Evolutionary conservation across 2,113 vertebrate genomes (phyloP), one percentile per base, ranked within the genome.

Genomic region (Onychostruthus taczanowskii): DNA sequence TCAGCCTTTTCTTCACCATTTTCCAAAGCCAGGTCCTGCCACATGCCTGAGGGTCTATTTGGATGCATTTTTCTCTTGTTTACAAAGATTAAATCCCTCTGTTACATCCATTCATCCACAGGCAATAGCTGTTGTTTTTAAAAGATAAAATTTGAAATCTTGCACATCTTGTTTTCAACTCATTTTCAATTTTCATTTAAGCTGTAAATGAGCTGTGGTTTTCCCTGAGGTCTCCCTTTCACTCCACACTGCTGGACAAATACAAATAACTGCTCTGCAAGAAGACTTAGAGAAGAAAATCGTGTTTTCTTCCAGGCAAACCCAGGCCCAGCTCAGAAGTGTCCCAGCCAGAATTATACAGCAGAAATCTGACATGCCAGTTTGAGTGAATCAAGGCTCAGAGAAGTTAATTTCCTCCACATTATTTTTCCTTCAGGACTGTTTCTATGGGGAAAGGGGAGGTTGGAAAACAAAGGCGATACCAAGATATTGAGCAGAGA

Each of bases 81-180:
- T 87, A 79, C 69, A 75, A 41, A 76, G 62, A 94, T 79, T 92
- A 94, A 94, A 95, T 91, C 84, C 58, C 84, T 78, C 77, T 75
- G 86, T 80, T 90, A 88, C 55, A 77, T 23, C 64, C 59, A 69
- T 21, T 46, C 0, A 1, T 89, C 86, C 68, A 81, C 76, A 80
- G 76, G 89, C 89, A 89, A 73, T 66, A 53, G 52, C 66, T n/a
- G 64, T 68, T 94, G 80, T 37, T 96, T 55, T 89, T 47, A 89
- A 81, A 67, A 85, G 70, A 78, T n/a, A 68, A 78, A 72, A 61
- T 68, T 72, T 79, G 69, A 93, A 76, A 91, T 68, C 77, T 78
- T 2, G 1, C 73, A 63, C 73, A 70, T 93, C 93, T 75, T n/a
- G 62, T 84, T 97, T 92, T 66, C 85, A 56, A 68, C 82, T 90